These are phyloP conservation scores for Cathartes aura DNA, from an alignment of 2,113 vertebrate genomes.

Conservation along the genomic window DNA sequence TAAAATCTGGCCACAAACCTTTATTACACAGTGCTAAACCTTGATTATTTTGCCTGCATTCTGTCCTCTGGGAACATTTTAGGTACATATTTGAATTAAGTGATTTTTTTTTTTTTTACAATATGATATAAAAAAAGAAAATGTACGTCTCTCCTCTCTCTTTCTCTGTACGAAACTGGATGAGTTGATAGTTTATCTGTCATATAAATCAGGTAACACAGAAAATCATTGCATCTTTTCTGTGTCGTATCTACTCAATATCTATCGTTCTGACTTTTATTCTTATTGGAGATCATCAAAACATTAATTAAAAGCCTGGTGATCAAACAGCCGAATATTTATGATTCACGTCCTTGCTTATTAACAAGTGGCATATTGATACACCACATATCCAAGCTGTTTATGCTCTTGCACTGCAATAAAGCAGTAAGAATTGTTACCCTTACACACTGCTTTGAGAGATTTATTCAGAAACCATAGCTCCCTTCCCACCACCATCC, in stretches of 20 bases:
- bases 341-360: slow-evolving; percentile 71
- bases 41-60: slow-evolving; percentile 5
- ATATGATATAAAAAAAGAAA: slow-evolving; percentile 40
- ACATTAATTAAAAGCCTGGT: slow-evolving; percentile 76
- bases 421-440: slow-evolving; percentile 69
- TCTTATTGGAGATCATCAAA: slow-evolving; percentile 77
- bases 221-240: slow-evolving; percentile 70
- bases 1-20: slow-evolving; percentile 13
- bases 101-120: slow-evolving; percentile 37
- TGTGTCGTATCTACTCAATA: slow-evolving; percentile 61
- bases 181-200: slow-evolving; percentile 71
- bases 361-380: slow-evolving; percentile 76
- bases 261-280: slow-evolving; percentile 71
- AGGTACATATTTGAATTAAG: slow-evolving; percentile 56
- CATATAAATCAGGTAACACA: slow-evolving; percentile 72
- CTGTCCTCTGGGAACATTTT: slow-evolving; percentile 58
- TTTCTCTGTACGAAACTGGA: slow-evolving; percentile 34
- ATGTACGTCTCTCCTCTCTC: slow-evolving; percentile 6
- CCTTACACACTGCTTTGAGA: slow-evolving; percentile 29
- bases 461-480: slow-evolving; percentile 40
- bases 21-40: not conserved
- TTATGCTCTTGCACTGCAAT: slow-evolving; percentile 61
- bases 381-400: slow-evolving; percentile 63
- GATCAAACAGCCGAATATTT: slow-evolving; percentile 75
- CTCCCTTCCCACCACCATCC: not conserved